These are phyloP conservation scores for Anoura caudifer DNA, from an alignment of 2,113 vertebrate genomes.

Conservation along the genomic window DNA sequence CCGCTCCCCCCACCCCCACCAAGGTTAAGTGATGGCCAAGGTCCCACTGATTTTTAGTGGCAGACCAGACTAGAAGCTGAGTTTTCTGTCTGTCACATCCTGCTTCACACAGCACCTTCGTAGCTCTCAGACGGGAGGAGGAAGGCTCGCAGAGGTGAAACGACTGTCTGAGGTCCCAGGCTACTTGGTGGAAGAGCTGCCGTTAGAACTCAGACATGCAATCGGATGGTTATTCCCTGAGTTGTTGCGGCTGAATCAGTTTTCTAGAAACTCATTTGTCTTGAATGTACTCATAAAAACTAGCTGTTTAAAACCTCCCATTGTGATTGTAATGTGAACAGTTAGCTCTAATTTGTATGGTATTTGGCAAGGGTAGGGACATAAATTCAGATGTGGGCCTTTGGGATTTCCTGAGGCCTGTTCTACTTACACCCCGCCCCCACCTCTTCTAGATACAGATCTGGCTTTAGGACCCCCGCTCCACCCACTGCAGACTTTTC, in stretches of 20 bases:
- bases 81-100: neutral
- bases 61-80: neutral
- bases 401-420: neutral
- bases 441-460: neutral
- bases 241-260: neutral
- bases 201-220: neutral
- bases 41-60: neutral
- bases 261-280: neutral
- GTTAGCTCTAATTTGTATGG: neutral
- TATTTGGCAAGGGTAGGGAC: neutral
- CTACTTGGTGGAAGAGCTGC: neutral
- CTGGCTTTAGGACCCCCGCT: no score
- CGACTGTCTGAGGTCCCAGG: neutral
- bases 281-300: neutral
- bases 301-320: neutral
- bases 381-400: neutral
- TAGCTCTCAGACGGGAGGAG: neutral
- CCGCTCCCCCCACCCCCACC: neutral
- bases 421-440: neutral
- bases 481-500: neutral
- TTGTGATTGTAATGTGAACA: neutral
- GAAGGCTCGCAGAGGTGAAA: no score
- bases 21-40: neutral
- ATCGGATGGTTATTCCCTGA: neutral
- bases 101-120: neutral